Evolutionary conservation across 2,113 vertebrate genomes (phyloP).

Genomic region (Rutilus rutilus): DNA sequence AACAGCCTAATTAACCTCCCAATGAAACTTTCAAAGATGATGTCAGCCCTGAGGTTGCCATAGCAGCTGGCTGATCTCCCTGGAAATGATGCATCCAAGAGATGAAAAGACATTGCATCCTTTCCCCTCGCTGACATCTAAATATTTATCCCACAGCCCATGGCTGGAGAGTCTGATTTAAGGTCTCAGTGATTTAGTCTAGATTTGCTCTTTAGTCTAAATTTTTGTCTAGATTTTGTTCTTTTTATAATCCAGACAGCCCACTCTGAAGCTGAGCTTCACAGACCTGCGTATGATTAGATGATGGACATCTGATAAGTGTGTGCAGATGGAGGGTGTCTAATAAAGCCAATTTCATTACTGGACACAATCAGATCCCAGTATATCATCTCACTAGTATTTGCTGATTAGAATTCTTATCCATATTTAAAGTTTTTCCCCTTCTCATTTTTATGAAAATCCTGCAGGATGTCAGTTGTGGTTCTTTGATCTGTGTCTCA

Average conservation of each 20-base stretch:
- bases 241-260: conserved; percentile 40
- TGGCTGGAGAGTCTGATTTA: conserved; percentile 65
- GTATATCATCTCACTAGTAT: background rate
- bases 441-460: background rate
- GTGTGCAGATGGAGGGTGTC: background rate
- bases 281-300: conserved; percentile 10
- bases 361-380: background rate
- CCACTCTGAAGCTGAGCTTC: conserved; percentile 5
- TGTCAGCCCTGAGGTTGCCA: conserved; percentile 40
- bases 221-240: background rate
- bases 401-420: conserved; percentile 11
- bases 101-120: conserved; percentile 66
- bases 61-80: conserved; percentile 49
- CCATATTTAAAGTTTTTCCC: background rate
- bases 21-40: conserved; percentile 33
- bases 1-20: conserved; percentile 48
- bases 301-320: conserved; percentile 32
- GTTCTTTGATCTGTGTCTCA: background rate
- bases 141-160: conserved; percentile 75
- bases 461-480: background rate
- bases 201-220: background rate
- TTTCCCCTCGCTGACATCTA: conserved; percentile 70
- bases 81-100: conserved; percentile 67
- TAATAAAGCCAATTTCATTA: conserved; percentile 24
- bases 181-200: conserved; percentile 50